A percentile compares a stretch with the other conserved stretches of the same genome.
Evolutionary conservation across 2,113 vertebrate species (phyloP).

Genomic region (Melanerpes formicivorus): DNA sequence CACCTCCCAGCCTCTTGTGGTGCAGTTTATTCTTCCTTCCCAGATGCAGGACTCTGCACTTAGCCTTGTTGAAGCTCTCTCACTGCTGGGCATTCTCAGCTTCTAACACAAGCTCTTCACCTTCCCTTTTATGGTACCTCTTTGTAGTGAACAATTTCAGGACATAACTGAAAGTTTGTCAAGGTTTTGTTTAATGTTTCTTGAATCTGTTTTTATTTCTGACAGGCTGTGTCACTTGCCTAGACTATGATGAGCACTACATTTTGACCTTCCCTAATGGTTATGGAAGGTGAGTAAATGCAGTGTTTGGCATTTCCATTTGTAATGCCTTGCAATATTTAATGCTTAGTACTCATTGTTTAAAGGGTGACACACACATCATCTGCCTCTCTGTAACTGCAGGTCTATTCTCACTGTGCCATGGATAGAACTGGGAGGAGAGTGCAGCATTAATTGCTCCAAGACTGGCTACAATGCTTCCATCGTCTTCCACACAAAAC

Average conservation of each 20-base stretch:
- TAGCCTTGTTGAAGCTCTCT: not conserved
- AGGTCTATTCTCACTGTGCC: conserved; percentile 99
- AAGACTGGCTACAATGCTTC: conserved; percentile 95
- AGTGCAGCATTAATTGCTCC: conserved; percentile 95
- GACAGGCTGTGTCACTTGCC: conserved; percentile 94
- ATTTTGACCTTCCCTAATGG: conserved; percentile 98
- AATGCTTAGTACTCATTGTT: not conserved
- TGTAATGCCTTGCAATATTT: not conserved
- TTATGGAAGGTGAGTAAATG: conserved; percentile 89
- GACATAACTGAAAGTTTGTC: not conserved
- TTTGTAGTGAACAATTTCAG: not conserved
- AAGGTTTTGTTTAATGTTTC: not conserved
- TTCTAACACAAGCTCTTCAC: not conserved
- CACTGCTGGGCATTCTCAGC: not conserved
- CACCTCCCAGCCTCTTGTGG: too few species aligned
- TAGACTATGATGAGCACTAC: conserved; percentile 97
- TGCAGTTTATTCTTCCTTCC: too few species aligned
- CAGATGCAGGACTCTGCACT: too few species aligned
- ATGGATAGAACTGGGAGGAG: conserved; percentile 98
- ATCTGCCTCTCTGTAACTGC: not conserved
- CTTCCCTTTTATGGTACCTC: not conserved
- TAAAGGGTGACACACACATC: not conserved
- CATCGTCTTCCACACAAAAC: conserved; percentile 97
- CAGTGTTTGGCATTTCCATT: not conserved
- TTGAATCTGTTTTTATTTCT: not conserved